Evolutionary conservation across 2,888 invertebrate genomes (phyloP).

Genomic region (Cheilosia scutellata): DNA sequence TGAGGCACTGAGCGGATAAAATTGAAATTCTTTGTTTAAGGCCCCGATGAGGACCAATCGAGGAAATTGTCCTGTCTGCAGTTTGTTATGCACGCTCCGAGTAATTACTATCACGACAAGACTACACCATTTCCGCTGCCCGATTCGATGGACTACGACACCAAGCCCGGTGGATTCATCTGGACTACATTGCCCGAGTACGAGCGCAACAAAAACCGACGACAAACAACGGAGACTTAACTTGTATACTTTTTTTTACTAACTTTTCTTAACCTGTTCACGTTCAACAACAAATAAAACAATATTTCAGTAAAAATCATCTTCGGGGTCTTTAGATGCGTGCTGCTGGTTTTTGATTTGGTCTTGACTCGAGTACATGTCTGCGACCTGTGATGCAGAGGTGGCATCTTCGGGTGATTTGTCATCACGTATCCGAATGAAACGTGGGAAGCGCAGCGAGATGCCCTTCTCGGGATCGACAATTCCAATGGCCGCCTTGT

Average conservation of each 20-base stretch:
- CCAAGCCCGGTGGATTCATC: constrained; percentile 86
- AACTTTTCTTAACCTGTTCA: constrained; percentile 34
- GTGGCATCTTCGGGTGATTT: constrained; percentile 97
- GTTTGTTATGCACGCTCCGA: constrained; percentile 97
- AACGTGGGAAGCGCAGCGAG: constrained; percentile 96
- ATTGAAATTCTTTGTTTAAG: constrained; percentile 83
- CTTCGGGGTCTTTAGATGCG: constrained; percentile 78
- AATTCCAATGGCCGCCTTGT: constrained; percentile 94
- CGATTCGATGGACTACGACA: constrained; percentile 83
- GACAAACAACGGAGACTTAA: constrained; percentile 40
- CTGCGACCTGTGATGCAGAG: constrained; percentile 93
- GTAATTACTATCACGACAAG: constrained; percentile 93
- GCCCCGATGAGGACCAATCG: constrained; percentile 95
- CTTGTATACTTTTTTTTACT: constrained; percentile 29
- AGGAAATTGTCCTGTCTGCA: constrained; percentile 94
- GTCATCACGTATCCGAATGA: constrained; percentile 95
- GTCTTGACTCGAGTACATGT: constrained; percentile 96
- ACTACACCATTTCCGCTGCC: constrained; percentile 90
- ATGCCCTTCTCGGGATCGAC: constrained; percentile 96
- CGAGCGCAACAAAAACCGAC: constrained; percentile 75
- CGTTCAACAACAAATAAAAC: constrained; percentile 47
- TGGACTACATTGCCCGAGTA: constrained; percentile 86
- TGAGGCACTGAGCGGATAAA: background rate
- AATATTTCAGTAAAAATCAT: constrained; percentile 81
- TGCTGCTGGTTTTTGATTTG: constrained; percentile 90